A percentile compares a stretch with the other conserved stretches of the same genome.
These are phyloP conservation scores for Rhinoraja longicauda DNA, from an alignment of 2,797 vertebrate species.

Conservation along the genomic window DNA sequence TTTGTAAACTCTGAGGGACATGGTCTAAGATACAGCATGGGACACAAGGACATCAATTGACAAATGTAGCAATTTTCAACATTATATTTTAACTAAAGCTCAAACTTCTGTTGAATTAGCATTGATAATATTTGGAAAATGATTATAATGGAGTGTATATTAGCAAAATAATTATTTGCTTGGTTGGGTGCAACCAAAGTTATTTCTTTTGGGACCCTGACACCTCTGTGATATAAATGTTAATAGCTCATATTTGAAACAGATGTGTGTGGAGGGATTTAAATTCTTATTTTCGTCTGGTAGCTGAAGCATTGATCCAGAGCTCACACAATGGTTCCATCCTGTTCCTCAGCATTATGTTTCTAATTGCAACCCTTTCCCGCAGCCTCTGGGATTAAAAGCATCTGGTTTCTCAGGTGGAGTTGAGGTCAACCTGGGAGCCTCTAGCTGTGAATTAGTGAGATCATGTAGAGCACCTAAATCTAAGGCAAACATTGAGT, in stretches of 20 bases:
- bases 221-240: not conserved
- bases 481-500: not conserved
- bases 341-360: slow-evolving; percentile 15
- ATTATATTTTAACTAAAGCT: not conserved
- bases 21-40: no score
- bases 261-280: not conserved
- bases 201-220: not conserved
- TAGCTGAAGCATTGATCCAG: slow-evolving; percentile 27
- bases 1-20: not conserved
- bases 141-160: not conserved
- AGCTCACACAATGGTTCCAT: slow-evolving; percentile 13
- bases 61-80: not conserved
- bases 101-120: not conserved
- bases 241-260: slow-evolving; percentile 16
- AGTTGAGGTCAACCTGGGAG: slow-evolving; percentile 1
- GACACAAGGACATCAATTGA: not conserved
- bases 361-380: slow-evolving; percentile 34
- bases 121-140: not conserved
- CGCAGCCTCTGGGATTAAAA: slow-evolving; percentile 18
- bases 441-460: slow-evolving; percentile 4
- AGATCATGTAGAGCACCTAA: slow-evolving; percentile 7
- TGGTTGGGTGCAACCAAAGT: not conserved
- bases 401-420: slow-evolving; percentile 34
- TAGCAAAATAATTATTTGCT: not conserved
- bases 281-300: not conserved